A percentile compares a stretch with the other conserved stretches of the same genome.
These are phyloP conservation scores for Philonicus albiceps DNA, from an alignment of 2,888 invertebrate species.

Conservation along the genomic window DNA sequence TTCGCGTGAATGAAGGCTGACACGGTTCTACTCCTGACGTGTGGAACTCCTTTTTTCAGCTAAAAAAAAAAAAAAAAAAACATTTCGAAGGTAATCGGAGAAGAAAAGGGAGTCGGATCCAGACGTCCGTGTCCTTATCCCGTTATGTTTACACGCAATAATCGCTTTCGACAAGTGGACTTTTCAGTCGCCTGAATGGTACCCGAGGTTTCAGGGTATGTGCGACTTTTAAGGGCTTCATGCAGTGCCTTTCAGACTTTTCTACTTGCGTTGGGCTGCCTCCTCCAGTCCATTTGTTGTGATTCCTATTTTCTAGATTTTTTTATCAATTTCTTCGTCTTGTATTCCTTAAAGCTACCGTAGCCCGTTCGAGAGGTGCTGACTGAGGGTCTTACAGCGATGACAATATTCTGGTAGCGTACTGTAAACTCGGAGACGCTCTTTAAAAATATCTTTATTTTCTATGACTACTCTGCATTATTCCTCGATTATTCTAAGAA, in stretches of 20 bases:
- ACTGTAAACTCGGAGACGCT: neutral
- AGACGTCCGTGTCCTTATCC: conserved; percentile 6
- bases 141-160: conserved; percentile 14
- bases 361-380: neutral
- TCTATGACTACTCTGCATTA: too few relatives aligned
- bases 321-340: neutral
- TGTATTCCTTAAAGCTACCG: neutral
- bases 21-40: neutral
- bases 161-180: conserved; percentile 29
- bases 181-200: neutral
- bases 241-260: neutral
- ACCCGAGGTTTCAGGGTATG: neutral
- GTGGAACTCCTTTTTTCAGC: neutral
- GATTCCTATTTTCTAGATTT: neutral
- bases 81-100: neutral
- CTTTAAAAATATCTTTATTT: too few relatives aligned
- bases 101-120: neutral
- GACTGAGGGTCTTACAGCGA: neutral
- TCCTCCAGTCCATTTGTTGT: neutral
- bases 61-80: neutral
- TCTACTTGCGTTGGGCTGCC: neutral
- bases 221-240: conserved; percentile 1
- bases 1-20: neutral
- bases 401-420: neutral
- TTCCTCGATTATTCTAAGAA: too few relatives aligned